Evolutionary conservation across 92 coral and sea anemone genomes (phyloP).

Genomic region (Parazoanthus swiftii): DNA sequence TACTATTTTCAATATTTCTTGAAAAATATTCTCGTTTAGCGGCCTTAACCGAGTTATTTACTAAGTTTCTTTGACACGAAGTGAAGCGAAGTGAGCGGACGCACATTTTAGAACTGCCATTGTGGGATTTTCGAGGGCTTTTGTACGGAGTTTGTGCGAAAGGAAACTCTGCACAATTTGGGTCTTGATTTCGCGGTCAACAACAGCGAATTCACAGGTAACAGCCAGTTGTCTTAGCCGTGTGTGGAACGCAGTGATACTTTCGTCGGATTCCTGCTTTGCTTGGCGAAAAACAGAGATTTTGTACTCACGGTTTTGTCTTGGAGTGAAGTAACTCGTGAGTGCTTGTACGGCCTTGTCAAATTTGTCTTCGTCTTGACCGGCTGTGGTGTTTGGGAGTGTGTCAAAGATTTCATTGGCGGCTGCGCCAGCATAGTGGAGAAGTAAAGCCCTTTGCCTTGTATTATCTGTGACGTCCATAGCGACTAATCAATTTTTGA

Average conservation of each 20-base stretch:
- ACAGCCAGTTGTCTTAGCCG: constrained; percentile 50
- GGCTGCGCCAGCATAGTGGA: constrained; percentile 66
- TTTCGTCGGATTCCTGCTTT: constrained; percentile 51
- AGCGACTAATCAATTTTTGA: constrained; percentile 53
- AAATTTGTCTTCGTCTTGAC: constrained; percentile 51
- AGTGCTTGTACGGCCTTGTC: constrained; percentile 56
- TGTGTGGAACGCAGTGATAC: constrained; percentile 49
- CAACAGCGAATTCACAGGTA: constrained; percentile 57
- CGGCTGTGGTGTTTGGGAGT: constrained; percentile 23
- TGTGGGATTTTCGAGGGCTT: constrained; percentile 57
- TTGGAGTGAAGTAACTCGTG: constrained; percentile 58
- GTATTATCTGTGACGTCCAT: constrained; percentile 38
- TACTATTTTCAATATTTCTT: too few species aligned
- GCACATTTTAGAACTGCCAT: too few species aligned
- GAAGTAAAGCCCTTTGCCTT: constrained; percentile 54
- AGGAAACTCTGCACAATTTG: constrained; percentile 60
- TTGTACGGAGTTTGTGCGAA: constrained; percentile 43
- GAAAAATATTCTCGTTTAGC: too few species aligned
- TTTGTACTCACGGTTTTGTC: constrained; percentile 53
- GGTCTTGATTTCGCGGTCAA: constrained; percentile 56
- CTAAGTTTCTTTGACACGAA: too few species aligned
- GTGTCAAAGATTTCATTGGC: constrained; percentile 63
- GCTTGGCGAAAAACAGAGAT: constrained; percentile 56
- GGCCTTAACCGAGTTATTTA: too few species aligned
- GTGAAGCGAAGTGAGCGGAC: too few species aligned